Percentiles rank a stretch among this genome's conserved stretches.
phyloP scores from a whole-genome alignment of 2,888 invertebrate species.

The Escarpia spicata region DNA sequence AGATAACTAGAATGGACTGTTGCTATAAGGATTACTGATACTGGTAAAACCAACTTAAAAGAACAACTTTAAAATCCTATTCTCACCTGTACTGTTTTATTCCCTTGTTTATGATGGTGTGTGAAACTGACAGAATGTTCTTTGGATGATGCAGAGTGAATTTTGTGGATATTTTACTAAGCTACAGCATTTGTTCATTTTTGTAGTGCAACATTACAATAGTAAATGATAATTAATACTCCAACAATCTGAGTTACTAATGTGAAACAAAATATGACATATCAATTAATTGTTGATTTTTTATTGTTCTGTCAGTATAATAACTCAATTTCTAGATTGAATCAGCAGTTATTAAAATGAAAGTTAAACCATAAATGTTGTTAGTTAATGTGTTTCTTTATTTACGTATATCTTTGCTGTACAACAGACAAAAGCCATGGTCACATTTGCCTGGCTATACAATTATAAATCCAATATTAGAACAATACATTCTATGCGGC shows the following conservation, averaged over 20 bases:
- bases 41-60: too few species aligned
- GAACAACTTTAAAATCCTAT: too few species aligned
- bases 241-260: not conserved
- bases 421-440: slow-evolving; percentile 10
- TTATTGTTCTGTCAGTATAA: slow-evolving; percentile 1
- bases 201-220: too few species aligned
- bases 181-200: not conserved
- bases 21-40: not conserved
- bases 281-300: not conserved
- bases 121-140: not conserved
- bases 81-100: too few species aligned
- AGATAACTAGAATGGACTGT: not conserved
- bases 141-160: slow-evolving; percentile 4
- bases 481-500: not conserved
- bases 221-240: not conserved
- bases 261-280: not conserved
- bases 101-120: not conserved
- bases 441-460: not conserved
- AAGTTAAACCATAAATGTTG: not conserved
- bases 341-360: not conserved
- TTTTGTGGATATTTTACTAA: not conserved
- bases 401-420: not conserved
- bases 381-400: not conserved
- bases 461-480: not conserved
- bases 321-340: not conserved